Evolutionary conservation across 2,888 invertebrate species (phyloP).

Genomic region (Campoplex nolae): DNA sequence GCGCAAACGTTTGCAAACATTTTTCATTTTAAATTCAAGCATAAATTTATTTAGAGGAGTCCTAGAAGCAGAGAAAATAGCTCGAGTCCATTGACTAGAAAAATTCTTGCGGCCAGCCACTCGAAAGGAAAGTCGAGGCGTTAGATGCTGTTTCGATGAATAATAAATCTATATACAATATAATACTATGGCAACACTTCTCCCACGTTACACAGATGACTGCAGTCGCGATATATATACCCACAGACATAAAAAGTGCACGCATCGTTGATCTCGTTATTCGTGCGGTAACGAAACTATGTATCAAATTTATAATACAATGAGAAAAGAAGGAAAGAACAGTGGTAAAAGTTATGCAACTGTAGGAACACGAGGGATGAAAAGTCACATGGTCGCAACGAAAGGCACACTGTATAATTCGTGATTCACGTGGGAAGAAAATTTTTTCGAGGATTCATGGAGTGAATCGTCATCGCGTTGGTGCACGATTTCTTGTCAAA

Average conservation of each 20-base stretch:
- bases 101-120: conserved; percentile 56
- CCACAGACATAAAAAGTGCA: conserved; percentile 56
- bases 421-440: conserved; percentile 44
- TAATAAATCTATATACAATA: conserved; percentile 9
- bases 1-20: not conserved
- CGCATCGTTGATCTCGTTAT: conserved; percentile 60
- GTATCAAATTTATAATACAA: conserved; percentile 5
- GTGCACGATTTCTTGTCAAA: conserved; percentile 51
- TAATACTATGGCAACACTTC: conserved; percentile 33
- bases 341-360: conserved; percentile 32
- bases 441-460: not conserved
- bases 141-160: conserved; percentile 6
- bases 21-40: not conserved
- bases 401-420: not conserved
- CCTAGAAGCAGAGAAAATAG: conserved; percentile 40
- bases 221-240: conserved; percentile 45
- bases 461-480: not conserved
- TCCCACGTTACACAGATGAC: conserved; percentile 64
- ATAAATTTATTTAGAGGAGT: conserved; percentile 4
- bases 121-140: conserved; percentile 61
- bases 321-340: conserved; percentile 21
- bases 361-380: conserved; percentile 14
- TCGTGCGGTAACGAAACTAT: conserved; percentile 58
- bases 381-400: conserved; percentile 23
- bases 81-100: conserved; percentile 36